Conservation (phyloP, 2,113 vertebrate species). For the Bufo bufo region DNA sequence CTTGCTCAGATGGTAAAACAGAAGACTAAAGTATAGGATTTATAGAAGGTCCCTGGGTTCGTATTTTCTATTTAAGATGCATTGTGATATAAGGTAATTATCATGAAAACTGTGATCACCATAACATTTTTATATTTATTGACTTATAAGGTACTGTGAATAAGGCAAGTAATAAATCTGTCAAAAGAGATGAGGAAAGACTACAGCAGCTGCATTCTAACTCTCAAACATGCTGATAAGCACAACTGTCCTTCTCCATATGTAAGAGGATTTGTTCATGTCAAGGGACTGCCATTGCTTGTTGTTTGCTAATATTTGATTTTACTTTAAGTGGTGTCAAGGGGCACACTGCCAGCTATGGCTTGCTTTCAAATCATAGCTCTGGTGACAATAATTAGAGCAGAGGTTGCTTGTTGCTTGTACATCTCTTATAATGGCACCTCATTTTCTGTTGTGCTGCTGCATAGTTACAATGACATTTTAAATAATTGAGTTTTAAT, state of each 20-base stretch:
- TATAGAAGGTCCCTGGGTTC: not conserved
- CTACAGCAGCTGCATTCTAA: not conserved
- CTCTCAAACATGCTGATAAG: not conserved
- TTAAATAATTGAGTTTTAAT: not conserved
- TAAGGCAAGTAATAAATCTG: slow-evolving; percentile 4
- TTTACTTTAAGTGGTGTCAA: slow-evolving; percentile 38
- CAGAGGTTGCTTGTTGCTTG: not conserved
- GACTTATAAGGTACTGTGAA: not conserved
- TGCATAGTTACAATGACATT: not conserved
- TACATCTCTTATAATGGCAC: not conserved
- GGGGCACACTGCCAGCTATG: slow-evolving; percentile 4
- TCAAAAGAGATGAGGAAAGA: not conserved
- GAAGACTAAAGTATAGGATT: not conserved
- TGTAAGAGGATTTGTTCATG: slow-evolving; percentile 5
- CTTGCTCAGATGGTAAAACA: not conserved
- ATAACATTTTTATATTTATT: not conserved
- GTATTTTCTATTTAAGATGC: not conserved
- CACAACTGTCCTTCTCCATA: slow-evolving; percentile 30
- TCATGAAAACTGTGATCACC: not conserved
- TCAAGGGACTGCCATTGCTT: slow-evolving; percentile 23
- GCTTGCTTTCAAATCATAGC: not conserved
- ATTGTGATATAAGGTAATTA: not conserved
- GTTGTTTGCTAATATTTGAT: slow-evolving; percentile 42
- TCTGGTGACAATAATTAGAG: slow-evolving; percentile 14
- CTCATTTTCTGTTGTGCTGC: not conserved